Evolutionary conservation across 2,113 vertebrate species (phyloP), one percentile per base, ranked within the genome.

Genomic region (Geococcyx californianus): DNA sequence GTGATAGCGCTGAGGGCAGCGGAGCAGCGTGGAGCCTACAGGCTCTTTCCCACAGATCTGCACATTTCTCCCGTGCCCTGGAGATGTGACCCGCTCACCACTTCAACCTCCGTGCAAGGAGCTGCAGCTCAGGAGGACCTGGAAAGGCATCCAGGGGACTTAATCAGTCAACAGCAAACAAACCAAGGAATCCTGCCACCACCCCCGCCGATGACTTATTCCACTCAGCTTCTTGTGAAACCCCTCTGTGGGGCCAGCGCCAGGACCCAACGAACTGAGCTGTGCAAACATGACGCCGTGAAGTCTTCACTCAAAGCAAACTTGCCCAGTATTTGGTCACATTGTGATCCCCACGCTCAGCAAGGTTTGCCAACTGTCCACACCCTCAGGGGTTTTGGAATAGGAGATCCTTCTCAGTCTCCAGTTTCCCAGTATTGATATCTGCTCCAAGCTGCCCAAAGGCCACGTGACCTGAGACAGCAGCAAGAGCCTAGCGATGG

Each of bases 1-100:
- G 5, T 45, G 84, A 10, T 0, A 1, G 31, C 0, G 1, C 75
- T 16, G 68, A 63, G 56, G 49, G 36, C 7, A n/a, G 33, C 2
- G 4, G 52, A 47, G 26, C 0, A 0, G 19, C 11, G 2, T 28
- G 49, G 33, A 81, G 87, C 73, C 89, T 33, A 2, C 45, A 23
- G 85, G 45, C 82, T 59, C 1, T 79, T 95, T 95, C 84, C 92
- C 94, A 95, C 76, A 81, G 84, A 63, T 28, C 13, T 44, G 38
- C 13, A 33, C 58, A 58, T 90, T 95, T 77, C 73, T 96, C 28
- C 81, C 15, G 0, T 47, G 81, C 58, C 84, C 67, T 33, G n/a
- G 49, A 82, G 64, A 68, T 63, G 45, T 73, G 94, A 91, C 85
- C 87, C 85, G 44, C 60, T 74, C 70, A 58, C 44, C 72, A 51